Percentiles rank a stretch among this genome's conserved stretches.
These are phyloP conservation scores for Graphium colonna DNA, from an alignment of 2,888 invertebrate genomes.

Conservation along the genomic window DNA sequence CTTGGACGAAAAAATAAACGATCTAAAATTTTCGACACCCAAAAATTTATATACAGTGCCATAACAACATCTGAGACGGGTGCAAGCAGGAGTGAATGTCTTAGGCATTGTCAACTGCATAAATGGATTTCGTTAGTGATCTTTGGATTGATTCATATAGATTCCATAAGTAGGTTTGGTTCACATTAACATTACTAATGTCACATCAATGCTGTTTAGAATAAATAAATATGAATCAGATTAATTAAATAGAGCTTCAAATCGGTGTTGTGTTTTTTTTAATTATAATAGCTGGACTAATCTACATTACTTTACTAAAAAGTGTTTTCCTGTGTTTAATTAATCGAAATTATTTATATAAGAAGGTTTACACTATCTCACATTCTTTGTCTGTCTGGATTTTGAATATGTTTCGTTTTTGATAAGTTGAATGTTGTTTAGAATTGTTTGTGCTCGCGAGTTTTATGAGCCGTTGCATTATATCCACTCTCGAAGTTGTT, in stretches of 20 bases:
- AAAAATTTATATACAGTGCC: not conserved
- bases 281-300: no score
- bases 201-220: not conserved
- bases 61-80: constrained; percentile 1
- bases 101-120: constrained; percentile 11
- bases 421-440: not conserved
- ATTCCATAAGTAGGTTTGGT: not conserved
- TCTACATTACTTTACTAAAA: no score
- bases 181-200: not conserved
- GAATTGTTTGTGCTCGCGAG: not conserved
- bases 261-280: not conserved
- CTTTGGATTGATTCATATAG: not conserved
- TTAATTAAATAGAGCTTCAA: not conserved
- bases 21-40: not conserved
- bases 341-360: no score
- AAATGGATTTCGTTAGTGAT: not conserved
- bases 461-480: not conserved
- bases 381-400: no score
- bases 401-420: no score
- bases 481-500: constrained; percentile 1
- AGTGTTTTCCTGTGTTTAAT: no score
- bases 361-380: no score
- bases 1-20: not conserved
- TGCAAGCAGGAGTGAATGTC: constrained; percentile 5
- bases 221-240: not conserved